Evolutionary conservation across 2,888 invertebrate species (phyloP).

Genomic region (Caenorhabditis sp.): DNA sequence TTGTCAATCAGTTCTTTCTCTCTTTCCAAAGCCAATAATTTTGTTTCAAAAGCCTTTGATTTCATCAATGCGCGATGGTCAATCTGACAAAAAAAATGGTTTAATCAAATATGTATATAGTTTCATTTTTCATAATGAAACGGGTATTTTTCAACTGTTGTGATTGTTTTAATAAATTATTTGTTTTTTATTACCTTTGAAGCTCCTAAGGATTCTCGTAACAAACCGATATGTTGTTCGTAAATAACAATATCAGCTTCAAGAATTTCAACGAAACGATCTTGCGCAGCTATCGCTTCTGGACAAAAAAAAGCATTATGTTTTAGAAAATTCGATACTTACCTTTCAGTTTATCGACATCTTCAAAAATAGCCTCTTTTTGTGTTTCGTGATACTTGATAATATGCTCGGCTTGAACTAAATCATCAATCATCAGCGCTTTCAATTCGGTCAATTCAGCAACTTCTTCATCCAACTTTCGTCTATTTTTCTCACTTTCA

Average conservation of each 20-base stretch:
- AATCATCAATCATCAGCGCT: conserved; percentile 44
- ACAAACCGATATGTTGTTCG: conserved; percentile 66
- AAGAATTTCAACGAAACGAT: conserved; percentile 61
- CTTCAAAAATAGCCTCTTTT: conserved; percentile 56
- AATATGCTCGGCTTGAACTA: conserved; percentile 47
- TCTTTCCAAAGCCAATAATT: conserved; percentile 62
- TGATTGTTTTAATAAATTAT: conserved; percentile 5
- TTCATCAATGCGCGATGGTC: conserved; percentile 66
- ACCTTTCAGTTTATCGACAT: conserved; percentile 63
- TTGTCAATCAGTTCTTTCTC: conserved; percentile 66
- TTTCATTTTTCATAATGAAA: neutral
- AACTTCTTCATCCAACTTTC: conserved; percentile 43
- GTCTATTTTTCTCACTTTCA: conserved; percentile 33
- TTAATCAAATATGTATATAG: neutral
- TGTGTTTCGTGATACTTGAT: conserved; percentile 56
- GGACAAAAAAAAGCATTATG: too few relatives aligned
- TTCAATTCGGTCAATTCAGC: conserved; percentile 23
- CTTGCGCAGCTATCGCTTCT: conserved; percentile 66
- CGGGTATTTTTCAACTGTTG: neutral
- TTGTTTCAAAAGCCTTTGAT: conserved; percentile 68
- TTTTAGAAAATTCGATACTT: too few relatives aligned
- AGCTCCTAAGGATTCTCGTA: conserved; percentile 66
- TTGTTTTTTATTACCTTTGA: conserved; percentile 46
- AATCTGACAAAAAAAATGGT: conserved; percentile 26
- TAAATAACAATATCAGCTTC: conserved; percentile 68